A percentile compares a stretch with the other conserved stretches of the same genome.
These are phyloP conservation scores for Pyralis farinalis DNA, from an alignment of 2,888 invertebrate species.

Conservation along the genomic window DNA sequence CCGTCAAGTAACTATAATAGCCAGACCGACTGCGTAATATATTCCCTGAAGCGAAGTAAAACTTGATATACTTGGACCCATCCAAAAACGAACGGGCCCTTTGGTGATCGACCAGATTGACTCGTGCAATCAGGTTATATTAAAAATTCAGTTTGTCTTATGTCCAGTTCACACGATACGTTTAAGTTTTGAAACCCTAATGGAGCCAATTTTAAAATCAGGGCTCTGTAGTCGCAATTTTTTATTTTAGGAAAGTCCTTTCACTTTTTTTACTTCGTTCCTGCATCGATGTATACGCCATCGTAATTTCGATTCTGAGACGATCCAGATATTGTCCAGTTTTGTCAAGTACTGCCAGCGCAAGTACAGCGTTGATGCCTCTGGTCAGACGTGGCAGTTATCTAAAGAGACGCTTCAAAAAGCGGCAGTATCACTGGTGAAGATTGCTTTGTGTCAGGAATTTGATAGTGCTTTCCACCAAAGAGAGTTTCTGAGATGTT, in stretches of 20 bases:
- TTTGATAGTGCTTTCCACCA: conserved; percentile 84
- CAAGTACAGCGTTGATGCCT: conserved; percentile 57
- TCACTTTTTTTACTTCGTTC: conserved; percentile 81
- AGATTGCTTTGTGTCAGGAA: conserved; percentile 80
- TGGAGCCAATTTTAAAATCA: too few species aligned
- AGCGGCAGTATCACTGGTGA: conserved; percentile 81
- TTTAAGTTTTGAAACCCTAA: too few species aligned
- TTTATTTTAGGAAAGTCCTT: conserved; percentile 84
- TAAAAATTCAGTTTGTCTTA: too few species aligned
- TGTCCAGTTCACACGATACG: too few species aligned
- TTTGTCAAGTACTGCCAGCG: conserved; percentile 60
- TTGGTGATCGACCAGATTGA: too few species aligned
- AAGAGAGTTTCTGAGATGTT: conserved; percentile 81
- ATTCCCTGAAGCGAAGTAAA: too few species aligned
- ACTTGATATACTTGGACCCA: too few species aligned
- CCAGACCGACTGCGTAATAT: too few species aligned
- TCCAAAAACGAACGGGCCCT: too few species aligned
- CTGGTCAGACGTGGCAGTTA: conserved; percentile 48
- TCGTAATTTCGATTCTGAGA: conserved; percentile 67
- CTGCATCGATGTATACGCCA: conserved; percentile 74
- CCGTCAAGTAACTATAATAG: too few species aligned
- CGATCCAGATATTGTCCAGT: conserved; percentile 46
- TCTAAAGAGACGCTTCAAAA: conserved; percentile 79
- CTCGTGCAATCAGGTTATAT: too few species aligned
- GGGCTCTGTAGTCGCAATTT: too few species aligned